Base-by-base conservation (phyloP, 2,888 invertebrate species). In the Eupeodes latifasciatus region DNA sequence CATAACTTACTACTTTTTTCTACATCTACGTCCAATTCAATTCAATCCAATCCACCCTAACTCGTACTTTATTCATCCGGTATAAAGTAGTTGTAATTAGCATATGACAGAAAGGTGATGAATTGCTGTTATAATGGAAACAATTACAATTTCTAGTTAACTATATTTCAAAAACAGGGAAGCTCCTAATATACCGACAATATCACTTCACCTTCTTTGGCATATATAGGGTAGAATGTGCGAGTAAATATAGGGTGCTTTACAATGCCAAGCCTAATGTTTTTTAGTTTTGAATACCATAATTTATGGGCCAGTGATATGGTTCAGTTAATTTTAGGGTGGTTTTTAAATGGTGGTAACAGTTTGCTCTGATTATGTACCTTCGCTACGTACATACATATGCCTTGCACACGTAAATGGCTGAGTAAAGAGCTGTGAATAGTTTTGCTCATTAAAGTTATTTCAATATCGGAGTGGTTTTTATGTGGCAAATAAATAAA, bases 41-140 rank as follows among this genome's bases (percentile, higher is more conserved):
- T 40, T 40, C 51, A 80, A n/a, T 40, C 40, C 5, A 40, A 64
- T 57, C 49, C 51, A 80, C 76, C 76, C 66, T 61, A 53, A 53
- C 19, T 19, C n/a, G 53, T 49, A 34, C 27, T 27, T 27, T 16
- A 53, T 69, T 71, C 36, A 59, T 55, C 62, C 19, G 53, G 40
- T 51, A 66, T 69, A 74, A 47, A 47, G 27, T 61, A 72, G 47
- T 72, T 69, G 74, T 79, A 88, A 88, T 88, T 88, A 88, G 81
- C 88, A 88, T 88, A 88, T 85, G 88, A 81, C 88, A 85, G 81
- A 88, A 88, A 88, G 78, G 88, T 88, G 88, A 88, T 88, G 88
- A 88, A 88, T 88, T 85, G 69, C 85, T 78, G 85, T 71, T 78
- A 81, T 88, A 85, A 81, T 81, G 85, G 88, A 69, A 88, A 88